Percentiles rank a stretch among this genome's conserved stretches.
Conservation (phyloP, 1,140 invertebrate genomes). For the Physella acuta region DNA sequence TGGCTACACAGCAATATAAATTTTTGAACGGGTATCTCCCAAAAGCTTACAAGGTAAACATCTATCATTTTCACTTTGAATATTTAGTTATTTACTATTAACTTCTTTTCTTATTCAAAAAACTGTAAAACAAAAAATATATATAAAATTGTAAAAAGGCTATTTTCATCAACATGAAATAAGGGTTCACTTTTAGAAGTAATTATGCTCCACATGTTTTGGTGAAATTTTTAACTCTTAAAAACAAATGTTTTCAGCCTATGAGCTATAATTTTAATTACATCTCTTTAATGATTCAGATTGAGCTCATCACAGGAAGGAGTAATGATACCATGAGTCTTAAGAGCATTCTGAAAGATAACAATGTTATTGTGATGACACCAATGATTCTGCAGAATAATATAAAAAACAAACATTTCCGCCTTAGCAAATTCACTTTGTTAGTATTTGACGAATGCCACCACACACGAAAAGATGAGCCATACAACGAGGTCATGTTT, state of each 20-base stretch:
- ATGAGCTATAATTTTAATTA: too few relatives aligned
- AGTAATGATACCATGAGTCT: constrained; percentile 37
- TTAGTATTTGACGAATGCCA: constrained; percentile 60
- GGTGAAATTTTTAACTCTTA: too few relatives aligned
- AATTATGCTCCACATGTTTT: too few relatives aligned
- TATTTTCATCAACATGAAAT: too few relatives aligned
- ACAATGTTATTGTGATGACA: constrained; percentile 48
- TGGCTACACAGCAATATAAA: constrained; percentile 53
- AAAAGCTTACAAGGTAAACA: too few relatives aligned
- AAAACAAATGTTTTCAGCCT: not conserved
- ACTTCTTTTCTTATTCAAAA: not conserved
- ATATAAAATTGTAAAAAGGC: too few relatives aligned
- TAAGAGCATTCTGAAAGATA: constrained; percentile 34
- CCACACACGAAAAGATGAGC: constrained; percentile 51
- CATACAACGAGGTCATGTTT: constrained; percentile 53
- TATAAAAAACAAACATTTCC: constrained; percentile 31
- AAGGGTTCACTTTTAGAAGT: too few relatives aligned
- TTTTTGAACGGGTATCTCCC: constrained; percentile 43
- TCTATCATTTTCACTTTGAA: not conserved
- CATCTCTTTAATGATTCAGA: too few relatives aligned
- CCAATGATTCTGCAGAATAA: constrained; percentile 50
- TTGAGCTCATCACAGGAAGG: constrained; percentile 28
- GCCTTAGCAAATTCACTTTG: constrained; percentile 37
- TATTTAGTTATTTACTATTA: not conserved
- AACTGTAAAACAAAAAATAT: too few relatives aligned